Conservation (phyloP, 2,888 invertebrate genomes). For the Chouioia cunea region DNA sequence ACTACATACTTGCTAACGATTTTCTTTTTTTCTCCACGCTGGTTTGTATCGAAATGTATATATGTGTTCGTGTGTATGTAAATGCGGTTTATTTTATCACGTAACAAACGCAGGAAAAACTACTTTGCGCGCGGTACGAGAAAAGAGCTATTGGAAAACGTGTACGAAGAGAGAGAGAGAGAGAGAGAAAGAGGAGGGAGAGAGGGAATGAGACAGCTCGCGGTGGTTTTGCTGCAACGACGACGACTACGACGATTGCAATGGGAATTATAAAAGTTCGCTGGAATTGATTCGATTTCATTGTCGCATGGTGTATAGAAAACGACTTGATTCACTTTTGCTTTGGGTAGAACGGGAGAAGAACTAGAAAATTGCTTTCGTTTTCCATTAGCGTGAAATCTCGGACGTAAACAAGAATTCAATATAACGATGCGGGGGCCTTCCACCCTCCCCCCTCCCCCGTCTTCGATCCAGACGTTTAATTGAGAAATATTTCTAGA, state of each 20-base stretch:
- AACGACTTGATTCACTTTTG: too few species aligned
- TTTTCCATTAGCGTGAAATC: too few species aligned
- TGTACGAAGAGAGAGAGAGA: not conserved
- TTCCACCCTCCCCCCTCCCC: constrained; percentile 16
- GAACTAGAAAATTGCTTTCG: too few species aligned
- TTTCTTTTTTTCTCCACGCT: too few species aligned
- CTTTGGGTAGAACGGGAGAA: too few species aligned
- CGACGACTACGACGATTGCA: constrained; percentile 4
- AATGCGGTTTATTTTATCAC: too few species aligned
- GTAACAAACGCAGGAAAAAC: too few species aligned
- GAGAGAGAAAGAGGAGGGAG: constrained; percentile 9
- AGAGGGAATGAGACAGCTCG: not conserved
- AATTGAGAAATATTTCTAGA: constrained; percentile 44
- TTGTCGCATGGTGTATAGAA: too few species aligned
- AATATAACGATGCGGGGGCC: not conserved
- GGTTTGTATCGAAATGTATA: too few species aligned
- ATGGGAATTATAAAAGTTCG: constrained; percentile 1
- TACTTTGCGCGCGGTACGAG: constrained; percentile 3
- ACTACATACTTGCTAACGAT: not conserved
- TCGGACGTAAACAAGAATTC: too few species aligned
- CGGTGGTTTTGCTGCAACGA: not conserved
- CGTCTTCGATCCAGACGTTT: constrained; percentile 18
- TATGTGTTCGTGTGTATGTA: too few species aligned
- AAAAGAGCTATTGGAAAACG: constrained; percentile 26
- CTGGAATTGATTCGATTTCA: too few species aligned